Evolutionary conservation across 1,140 invertebrate genomes (phyloP), one percentile per base, ranked within the genome.

Genomic region (Neodiprion lecontei): DNA sequence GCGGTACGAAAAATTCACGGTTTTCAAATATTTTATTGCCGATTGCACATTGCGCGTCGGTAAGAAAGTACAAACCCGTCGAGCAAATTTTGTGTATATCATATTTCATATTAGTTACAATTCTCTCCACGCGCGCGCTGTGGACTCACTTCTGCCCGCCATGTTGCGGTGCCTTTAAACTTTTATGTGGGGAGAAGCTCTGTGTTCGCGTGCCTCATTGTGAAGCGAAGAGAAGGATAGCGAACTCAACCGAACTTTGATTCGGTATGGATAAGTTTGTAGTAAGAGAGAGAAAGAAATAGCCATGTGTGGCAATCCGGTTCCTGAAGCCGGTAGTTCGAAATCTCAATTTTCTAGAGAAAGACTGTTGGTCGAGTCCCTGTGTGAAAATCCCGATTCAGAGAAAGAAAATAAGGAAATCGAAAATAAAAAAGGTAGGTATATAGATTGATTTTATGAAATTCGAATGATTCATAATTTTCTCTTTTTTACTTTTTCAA

Each of bases 211-310:
- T 61, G 53, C n/a, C 53, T n/a, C 53, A 61, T 61, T 8, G 53
- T 14, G 53, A 61, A 61, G 7, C 53, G 53, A 9, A 61, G n/a
- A 61, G 53, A 61, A 61, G 53, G 53, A 61, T 61, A 61, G 53
- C 53, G 53, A 61, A 61, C 53, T 61, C 11, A 61, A 61, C 53
- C 53, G 9, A 61, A 11, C 7, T 11, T 61, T 61, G 53, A 61
- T 61, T 61, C 53, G n/a, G 53, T 61, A 61, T 61, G 53, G 53
- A 61, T 61, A 61, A 61, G 53, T 61, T 61, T 61, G 53, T 61
- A 61, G 53, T 61, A 17, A 61, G 53, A 61, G 53, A 61, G 53
- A 61, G 53, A 61, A 61, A 61, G 53, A 7, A 61, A 61, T n/a
- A 0, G 53, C 53, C 53, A 61, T 3, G n/a, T 61, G 53, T 61